phyloP scores from a whole-genome alignment of 92 coral and sea anemone genomes.

The Siderastrea siderea region DNA sequence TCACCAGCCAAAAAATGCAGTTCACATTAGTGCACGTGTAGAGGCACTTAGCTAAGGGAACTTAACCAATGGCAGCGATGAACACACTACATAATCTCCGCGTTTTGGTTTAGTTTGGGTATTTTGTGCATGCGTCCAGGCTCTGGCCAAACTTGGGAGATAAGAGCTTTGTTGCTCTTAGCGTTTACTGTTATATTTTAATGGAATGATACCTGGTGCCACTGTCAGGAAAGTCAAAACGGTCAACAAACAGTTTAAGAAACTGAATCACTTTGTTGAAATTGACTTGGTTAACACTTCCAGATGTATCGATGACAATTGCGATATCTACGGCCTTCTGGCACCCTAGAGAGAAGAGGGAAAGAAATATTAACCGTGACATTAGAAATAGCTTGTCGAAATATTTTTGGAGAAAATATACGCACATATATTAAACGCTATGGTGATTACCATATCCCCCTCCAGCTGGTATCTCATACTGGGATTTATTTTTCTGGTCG shows the following conservation, averaged over 20 bases:
- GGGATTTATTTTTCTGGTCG: background rate
- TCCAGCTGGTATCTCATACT: background rate
- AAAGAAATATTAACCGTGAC: background rate
- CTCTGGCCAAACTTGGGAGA: no score
- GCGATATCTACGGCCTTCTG: conserved; percentile 53
- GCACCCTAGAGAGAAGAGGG: conserved; percentile 43
- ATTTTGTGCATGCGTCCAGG: no score
- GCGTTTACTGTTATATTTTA: no score
- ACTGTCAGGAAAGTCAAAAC: conserved; percentile 62
- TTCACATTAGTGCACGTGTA: no score
- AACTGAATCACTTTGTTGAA: conserved; percentile 48
- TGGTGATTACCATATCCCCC: conserved; percentile 27
- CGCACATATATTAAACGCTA: background rate
- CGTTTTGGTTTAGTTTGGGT: no score
- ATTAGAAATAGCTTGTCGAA: background rate
- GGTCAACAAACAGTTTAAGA: conserved; percentile 53
- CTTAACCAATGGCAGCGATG: no score
- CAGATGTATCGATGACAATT: conserved; percentile 60
- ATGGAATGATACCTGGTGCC: conserved; percentile 14
- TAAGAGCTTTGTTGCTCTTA: no score
- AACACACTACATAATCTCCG: no score
- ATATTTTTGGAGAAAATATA: background rate
- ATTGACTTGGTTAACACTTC: conserved; percentile 43
- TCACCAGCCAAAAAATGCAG: no score
- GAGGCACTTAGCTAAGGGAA: no score